Percentiles rank a stretch among this genome's conserved stretches.
phyloP scores from a whole-genome alignment of 1,140 invertebrate species.

The Drosophila ohnishii region DNA sequence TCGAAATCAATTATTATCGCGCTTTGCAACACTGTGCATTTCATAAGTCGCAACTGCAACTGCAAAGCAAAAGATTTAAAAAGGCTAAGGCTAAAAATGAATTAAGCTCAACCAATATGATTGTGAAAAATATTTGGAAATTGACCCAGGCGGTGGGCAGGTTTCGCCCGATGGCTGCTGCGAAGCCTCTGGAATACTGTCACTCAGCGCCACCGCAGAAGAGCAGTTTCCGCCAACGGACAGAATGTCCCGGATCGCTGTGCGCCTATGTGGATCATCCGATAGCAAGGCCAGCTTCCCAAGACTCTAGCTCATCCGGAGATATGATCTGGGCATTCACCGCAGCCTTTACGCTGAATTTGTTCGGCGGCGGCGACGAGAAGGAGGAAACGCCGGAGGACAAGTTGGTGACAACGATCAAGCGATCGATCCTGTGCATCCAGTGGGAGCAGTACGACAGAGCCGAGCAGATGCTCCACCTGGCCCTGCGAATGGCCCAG shows the following conservation, averaged over 20 bases:
- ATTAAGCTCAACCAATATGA: conserved; percentile 52
- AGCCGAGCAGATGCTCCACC: conserved; percentile 92
- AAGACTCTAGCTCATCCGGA: neutral
- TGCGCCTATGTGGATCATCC: neutral
- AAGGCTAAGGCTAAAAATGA: conserved; percentile 40
- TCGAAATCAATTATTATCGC: neutral
- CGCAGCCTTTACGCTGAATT: conserved; percentile 50
- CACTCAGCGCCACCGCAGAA: conserved; percentile 2
- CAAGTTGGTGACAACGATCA: conserved; percentile 89
- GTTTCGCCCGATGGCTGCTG: conserved; percentile 10
- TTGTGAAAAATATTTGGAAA: conserved; percentile 55
- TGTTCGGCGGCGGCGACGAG: conserved; percentile 50
- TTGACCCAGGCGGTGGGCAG: conserved; percentile 42
- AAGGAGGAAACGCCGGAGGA: conserved; percentile 85
- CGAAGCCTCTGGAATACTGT: conserved; percentile 30
- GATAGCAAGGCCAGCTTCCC: neutral
- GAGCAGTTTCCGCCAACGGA: neutral
- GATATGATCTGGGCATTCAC: conserved; percentile 41
- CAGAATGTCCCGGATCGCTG: conserved; percentile 21
- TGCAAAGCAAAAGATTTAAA: conserved; percentile 9
- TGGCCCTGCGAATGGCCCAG: conserved; percentile 92
- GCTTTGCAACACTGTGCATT: conserved; percentile 62
- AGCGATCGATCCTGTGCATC: conserved; percentile 88
- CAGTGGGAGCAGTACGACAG: conserved; percentile 90
- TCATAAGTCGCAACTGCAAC: conserved; percentile 53